Evolutionary conservation across 2,888 invertebrate genomes (phyloP), one percentile per base, ranked within the genome.

Genomic region (Diploptera punctata): DNA sequence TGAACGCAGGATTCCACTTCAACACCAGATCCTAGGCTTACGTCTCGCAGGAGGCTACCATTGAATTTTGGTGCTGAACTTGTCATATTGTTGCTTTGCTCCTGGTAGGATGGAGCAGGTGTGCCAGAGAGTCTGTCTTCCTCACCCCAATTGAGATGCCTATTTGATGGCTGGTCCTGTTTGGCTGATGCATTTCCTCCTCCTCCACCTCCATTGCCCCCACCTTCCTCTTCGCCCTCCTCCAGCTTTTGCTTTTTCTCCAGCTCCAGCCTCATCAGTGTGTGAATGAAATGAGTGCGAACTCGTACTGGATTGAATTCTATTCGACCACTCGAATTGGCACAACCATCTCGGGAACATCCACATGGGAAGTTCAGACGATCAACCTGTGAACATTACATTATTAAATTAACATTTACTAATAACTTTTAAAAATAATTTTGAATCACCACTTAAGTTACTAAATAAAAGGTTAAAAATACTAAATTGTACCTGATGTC

Each of bases 281-380:
- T 99, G 81, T 98, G 97, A 79, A 98, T 96, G 81, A 97, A 98
- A 84, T 99, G 99, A 18, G 97, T 97, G 76, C 97, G 89, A 5
- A 99, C 98, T 76, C 98, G 89, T 44, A 95, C 91, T 0, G 98
- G 97, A 82, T 98, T 98, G 82, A 99, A 99, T 83, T 98, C 98
- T 76, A 98, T 94, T 75, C 99, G 89, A 3, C 99, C 99, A 60
- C 92, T 89, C 0, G 92, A 91, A 82, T 99, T 99, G 74, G 91
- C 92, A 83, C 99, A 99, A 62, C 96, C 95, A 79, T 97, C 97
- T 77, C 95, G 91, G 1, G 94, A 93, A 83, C 98, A 99, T 13
- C 98, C 97, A 82, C 99, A 99, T 0, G 99, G 99, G 81, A 98
- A 99, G 80, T 95, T 96, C 74, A 95, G 87, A 74, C 98, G 89